Evolutionary conservation across 2,797 vertebrate genomes (phyloP).

Genomic region (Coranthus polyacanthus): DNA sequence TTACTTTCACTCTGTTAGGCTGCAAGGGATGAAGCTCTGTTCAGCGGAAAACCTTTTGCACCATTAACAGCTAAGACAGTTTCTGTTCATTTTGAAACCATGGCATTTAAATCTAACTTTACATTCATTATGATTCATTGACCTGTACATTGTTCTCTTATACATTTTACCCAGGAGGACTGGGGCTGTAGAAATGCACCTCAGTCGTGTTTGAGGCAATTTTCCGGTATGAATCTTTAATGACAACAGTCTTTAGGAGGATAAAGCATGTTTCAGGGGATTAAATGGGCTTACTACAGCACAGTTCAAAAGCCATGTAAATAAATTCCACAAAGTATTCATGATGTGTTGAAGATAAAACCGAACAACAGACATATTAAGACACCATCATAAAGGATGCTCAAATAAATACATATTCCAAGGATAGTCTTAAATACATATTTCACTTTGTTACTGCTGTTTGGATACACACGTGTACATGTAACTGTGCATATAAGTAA

Average conservation of each 20-base stretch:
- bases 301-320: constrained; percentile 59
- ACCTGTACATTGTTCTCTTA: constrained; percentile 35
- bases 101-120: constrained; percentile 43
- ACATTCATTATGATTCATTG: constrained; percentile 53
- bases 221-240: constrained; percentile 81
- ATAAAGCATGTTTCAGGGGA: constrained; percentile 57
- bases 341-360: constrained; percentile 19
- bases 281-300: constrained; percentile 39
- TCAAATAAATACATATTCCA: constrained; percentile 44
- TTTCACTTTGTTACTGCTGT: constrained; percentile 29
- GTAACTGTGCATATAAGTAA: constrained; percentile 45
- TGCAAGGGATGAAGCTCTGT: constrained; percentile 28
- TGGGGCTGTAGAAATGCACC: constrained; percentile 43
- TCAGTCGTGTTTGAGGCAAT: constrained; percentile 57
- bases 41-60: constrained; percentile 54
- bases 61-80: constrained; percentile 45
- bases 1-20: constrained; percentile 48
- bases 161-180: constrained; percentile 31
- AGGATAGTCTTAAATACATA: constrained; percentile 37
- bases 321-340: constrained; percentile 34
- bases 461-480: constrained; percentile 45
- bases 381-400: constrained; percentile 46
- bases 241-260: constrained; percentile 67
- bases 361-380: constrained; percentile 44
- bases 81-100: constrained; percentile 8